Percentiles rank a stretch among this genome's conserved stretches.
Conservation (phyloP, 2,113 vertebrate species). For the Cromileptes altivelis region DNA sequence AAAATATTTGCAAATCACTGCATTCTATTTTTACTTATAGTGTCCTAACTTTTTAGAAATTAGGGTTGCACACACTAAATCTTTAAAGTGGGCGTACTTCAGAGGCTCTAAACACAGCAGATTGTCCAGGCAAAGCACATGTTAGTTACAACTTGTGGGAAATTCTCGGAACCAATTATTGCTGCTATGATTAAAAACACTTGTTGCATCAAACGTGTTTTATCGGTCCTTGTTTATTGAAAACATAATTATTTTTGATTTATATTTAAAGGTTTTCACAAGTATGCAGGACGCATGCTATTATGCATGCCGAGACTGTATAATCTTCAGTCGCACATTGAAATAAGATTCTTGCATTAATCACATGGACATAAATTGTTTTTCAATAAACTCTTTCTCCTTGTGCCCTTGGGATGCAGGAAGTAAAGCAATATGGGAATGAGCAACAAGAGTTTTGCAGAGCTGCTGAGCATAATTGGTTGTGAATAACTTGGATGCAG, state of each 20-base stretch:
- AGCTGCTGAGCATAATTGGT: slow-evolving; percentile 69
- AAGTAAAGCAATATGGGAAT: slow-evolving; percentile 64
- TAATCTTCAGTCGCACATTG: slow-evolving; percentile 41
- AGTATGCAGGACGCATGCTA: not conserved
- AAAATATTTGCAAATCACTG: no score
- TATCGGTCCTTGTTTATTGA: slow-evolving; percentile 18
- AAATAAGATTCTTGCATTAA: slow-evolving; percentile 61
- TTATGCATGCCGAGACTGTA: slow-evolving; percentile 25
- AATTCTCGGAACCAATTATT: slow-evolving; percentile 2
- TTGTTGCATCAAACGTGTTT: not conserved
- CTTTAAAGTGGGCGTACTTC: not conserved
- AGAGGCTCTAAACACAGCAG: not conserved
- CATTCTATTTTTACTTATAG: no score
- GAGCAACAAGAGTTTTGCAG: slow-evolving; percentile 53
- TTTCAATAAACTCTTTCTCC: slow-evolving; percentile 61
- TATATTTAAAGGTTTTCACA: slow-evolving; percentile 2
- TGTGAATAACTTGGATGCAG: slow-evolving; percentile 69
- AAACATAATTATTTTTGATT: slow-evolving; percentile 9
- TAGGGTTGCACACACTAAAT: no score
- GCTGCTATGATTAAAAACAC: slow-evolving; percentile 8
- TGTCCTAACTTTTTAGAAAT: no score
- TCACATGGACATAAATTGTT: slow-evolving; percentile 61
- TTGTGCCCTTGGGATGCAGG: slow-evolving; percentile 60
- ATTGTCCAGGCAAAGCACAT: not conserved
- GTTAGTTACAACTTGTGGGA: not conserved